These are phyloP conservation scores for Muscicapa comitata DNA, from an alignment of 2,797 vertebrate genomes.

Conservation along the genomic window DNA sequence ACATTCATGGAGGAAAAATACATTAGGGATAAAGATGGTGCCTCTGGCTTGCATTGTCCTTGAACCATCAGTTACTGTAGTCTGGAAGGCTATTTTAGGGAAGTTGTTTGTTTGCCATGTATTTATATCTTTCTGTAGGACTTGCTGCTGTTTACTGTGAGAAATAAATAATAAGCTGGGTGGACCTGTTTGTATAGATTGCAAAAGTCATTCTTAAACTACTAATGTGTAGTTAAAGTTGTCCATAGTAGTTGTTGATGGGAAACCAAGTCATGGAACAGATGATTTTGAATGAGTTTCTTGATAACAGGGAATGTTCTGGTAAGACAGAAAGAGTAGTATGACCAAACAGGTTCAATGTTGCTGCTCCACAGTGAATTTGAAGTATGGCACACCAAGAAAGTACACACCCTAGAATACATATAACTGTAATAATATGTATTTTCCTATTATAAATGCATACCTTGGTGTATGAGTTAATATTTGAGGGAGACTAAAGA, in stretches of 20 bases:
- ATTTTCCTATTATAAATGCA: neutral
- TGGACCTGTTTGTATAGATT: neutral
- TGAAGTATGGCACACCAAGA: neutral
- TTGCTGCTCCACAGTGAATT: neutral
- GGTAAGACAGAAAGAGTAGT: neutral
- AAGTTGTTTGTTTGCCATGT: neutral
- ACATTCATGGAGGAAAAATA: neutral
- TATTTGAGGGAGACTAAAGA: neutral
- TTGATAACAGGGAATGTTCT: neutral
- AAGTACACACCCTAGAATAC: fast-evolving
- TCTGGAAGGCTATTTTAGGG: neutral
- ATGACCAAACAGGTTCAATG: neutral
- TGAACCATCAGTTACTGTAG: neutral
- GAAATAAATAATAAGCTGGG: neutral
- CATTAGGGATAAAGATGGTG: neutral
- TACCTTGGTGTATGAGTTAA: neutral
- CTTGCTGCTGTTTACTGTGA: neutral
- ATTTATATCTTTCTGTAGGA: neutral
- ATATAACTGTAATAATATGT: neutral
- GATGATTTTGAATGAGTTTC: neutral
- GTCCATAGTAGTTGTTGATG: neutral
- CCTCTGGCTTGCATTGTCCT: neutral
- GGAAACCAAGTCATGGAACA: neutral
- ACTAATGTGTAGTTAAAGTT: neutral
- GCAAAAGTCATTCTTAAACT: neutral